Conservation (phyloP, 1,140 invertebrate genomes). For the Drosophila sp. region DNA sequence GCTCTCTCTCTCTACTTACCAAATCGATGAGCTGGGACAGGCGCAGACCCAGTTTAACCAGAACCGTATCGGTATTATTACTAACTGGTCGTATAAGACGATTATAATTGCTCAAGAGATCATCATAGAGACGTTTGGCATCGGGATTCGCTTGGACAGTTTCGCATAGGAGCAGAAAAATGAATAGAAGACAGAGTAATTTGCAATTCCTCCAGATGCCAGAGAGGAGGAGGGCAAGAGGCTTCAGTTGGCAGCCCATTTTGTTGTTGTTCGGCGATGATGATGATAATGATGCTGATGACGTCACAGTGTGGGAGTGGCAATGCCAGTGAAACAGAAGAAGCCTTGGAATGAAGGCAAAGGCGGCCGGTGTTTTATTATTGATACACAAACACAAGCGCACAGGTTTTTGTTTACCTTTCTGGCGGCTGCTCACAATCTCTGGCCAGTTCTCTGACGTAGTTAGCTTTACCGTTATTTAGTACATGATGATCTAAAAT, state of each 20-base stretch:
- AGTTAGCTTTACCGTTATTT: conserved; percentile 38
- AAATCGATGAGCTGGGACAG: conserved; percentile 98
- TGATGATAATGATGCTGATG: conserved; percentile 25
- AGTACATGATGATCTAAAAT: conserved; percentile 53
- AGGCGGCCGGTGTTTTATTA: conserved; percentile 74
- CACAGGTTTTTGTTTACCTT: conserved; percentile 80
- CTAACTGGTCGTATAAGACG: conserved; percentile 96
- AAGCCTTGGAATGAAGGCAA: conserved; percentile 26
- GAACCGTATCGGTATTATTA: conserved; percentile 96
- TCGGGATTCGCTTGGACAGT: conserved; percentile 89
- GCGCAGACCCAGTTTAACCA: conserved; percentile 95
- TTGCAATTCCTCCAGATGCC: conserved; percentile 74
- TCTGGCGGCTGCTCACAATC: conserved; percentile 39
- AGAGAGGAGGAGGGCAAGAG: conserved; percentile 37
- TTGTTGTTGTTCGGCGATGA: not conserved
- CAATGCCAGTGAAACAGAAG: not conserved
- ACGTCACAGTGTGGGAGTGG: conserved; percentile 54
- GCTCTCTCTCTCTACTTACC: conserved; percentile 85
- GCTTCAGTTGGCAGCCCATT: conserved; percentile 55
- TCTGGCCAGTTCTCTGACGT: conserved; percentile 42
- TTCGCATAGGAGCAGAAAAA: conserved; percentile 71
- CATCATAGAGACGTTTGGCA: conserved; percentile 96
- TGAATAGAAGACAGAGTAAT: conserved; percentile 65
- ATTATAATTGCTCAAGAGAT: conserved; percentile 98
- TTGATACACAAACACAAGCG: conserved; percentile 73